Evolutionary conservation across 1,140 invertebrate genomes (phyloP).

Genomic region (Trissolcus basalis): DNA sequence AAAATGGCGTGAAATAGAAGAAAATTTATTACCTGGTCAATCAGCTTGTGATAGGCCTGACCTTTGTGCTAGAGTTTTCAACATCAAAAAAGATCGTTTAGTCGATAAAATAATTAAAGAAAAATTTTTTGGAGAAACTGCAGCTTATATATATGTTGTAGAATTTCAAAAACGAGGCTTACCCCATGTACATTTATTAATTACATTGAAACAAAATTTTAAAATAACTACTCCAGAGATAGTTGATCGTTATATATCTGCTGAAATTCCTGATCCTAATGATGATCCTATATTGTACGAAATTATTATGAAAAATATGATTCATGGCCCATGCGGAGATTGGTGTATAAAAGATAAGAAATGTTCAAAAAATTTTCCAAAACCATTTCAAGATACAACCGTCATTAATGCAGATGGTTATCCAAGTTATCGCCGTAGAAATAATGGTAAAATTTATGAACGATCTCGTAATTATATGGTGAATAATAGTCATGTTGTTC

Average conservation of each 20-base stretch:
- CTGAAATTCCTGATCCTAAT: conserved; percentile 5
- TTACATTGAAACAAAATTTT: not conserved
- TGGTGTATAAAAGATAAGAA: no score
- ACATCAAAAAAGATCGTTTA: no score
- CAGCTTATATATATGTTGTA: conserved; percentile 8
- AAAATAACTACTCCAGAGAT: conserved; percentile 16
- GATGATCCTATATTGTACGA: not conserved
- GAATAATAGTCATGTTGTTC: no score
- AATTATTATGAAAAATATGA: no score
- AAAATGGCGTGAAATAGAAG: conserved; percentile 63
- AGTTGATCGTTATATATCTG: conserved; percentile 61
- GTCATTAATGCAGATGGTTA: no score
- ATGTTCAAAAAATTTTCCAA: no score
- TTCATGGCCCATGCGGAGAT: no score
- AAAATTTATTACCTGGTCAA: conserved; percentile 62
- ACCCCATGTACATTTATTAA: conserved; percentile 5
- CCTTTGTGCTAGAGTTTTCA: conserved; percentile 2
- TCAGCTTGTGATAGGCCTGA: conserved; percentile 47
- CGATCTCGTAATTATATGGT: no score
- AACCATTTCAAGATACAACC: no score
- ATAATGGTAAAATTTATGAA: no score
- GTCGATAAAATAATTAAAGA: no score
- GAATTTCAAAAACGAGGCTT: conserved; percentile 10
- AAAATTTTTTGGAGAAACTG: conserved; percentile 3
- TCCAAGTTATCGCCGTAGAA: not conserved